Conservation (phyloP, 1,140 invertebrate genomes). For the Zaprionus ornatus region DNA sequence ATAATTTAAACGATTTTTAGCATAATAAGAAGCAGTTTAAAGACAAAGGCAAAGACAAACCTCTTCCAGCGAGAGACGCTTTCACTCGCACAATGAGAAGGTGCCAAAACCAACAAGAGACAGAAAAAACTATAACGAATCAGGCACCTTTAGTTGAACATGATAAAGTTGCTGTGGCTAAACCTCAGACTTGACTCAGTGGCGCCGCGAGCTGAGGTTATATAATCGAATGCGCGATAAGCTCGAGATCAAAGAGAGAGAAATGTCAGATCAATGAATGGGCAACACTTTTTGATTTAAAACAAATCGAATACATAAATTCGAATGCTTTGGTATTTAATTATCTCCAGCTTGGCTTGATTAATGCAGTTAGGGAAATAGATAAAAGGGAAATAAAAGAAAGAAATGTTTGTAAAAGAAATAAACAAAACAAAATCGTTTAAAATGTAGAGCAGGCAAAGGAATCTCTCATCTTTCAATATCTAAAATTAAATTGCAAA, state of each 20-base stretch:
- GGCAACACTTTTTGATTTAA: slow-evolving; percentile 25
- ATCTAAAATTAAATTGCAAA: neutral
- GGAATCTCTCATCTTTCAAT: neutral
- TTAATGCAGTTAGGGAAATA: slow-evolving; percentile 20
- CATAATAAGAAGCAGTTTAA: slow-evolving; percentile 57
- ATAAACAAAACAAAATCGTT: neutral
- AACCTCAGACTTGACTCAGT: slow-evolving; percentile 11
- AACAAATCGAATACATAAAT: slow-evolving; percentile 22
- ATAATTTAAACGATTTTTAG: slow-evolving; percentile 75
- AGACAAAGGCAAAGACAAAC: slow-evolving; percentile 42
- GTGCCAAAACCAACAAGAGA: slow-evolving; percentile 56
- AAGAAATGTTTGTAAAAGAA: neutral
- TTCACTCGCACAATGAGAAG: slow-evolving; percentile 57
- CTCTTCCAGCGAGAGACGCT: slow-evolving; percentile 25
- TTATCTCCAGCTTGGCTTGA: neutral
- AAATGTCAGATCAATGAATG: slow-evolving; percentile 29
- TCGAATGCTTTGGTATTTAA: slow-evolving; percentile 2
- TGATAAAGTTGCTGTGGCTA: slow-evolving; percentile 29
- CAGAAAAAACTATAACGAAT: slow-evolving; percentile 45
- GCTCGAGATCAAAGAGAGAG: slow-evolving; percentile 1
- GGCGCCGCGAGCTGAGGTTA: slow-evolving; percentile 18
- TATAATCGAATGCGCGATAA: slow-evolving; percentile 28
- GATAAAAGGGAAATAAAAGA: neutral
- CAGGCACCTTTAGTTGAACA: slow-evolving; percentile 26
- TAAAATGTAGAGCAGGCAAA: neutral